Evolutionary conservation across 2,888 invertebrate genomes (phyloP).

Genomic region (Flabesymbios commensalis): DNA sequence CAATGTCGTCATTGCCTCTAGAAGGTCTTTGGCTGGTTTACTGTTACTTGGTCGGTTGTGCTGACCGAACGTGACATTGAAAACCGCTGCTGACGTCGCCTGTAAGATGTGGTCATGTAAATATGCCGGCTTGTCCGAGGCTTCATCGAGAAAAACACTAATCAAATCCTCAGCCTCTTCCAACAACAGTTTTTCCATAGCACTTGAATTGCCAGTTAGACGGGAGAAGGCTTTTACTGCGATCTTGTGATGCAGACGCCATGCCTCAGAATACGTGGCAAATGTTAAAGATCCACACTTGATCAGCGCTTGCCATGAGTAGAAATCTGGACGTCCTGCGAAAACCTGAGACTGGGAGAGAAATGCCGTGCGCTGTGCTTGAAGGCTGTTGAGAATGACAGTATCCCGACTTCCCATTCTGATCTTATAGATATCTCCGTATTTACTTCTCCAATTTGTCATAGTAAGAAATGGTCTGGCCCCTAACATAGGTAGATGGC

Average conservation of each 20-base stretch:
- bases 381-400: constrained; percentile 15
- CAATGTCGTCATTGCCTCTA: no score
- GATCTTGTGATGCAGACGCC: constrained; percentile 1
- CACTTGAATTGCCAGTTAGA: neutral
- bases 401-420: constrained; percentile 19
- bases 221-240: neutral
- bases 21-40: no score
- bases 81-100: no score
- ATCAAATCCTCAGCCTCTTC: constrained; percentile 10
- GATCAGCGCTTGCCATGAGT: neutral
- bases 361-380: constrained; percentile 7
- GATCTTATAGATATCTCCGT: constrained; percentile 20
- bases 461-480: constrained; percentile 10
- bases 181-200: constrained; percentile 3
- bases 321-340: constrained; percentile 12
- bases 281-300: constrained; percentile 3
- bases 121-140: no score
- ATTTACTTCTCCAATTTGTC: constrained; percentile 5
- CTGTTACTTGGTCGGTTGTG: no score
- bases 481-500: constrained; percentile 15
- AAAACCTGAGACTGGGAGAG: constrained; percentile 1
- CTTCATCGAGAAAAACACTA: no score
- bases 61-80: no score
- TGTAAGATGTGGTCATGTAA: no score
- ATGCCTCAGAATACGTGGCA: neutral